Evolutionary conservation across 2,888 invertebrate species (phyloP), one percentile per base, ranked within the genome.

Genomic region (Thumatha senex): DNA sequence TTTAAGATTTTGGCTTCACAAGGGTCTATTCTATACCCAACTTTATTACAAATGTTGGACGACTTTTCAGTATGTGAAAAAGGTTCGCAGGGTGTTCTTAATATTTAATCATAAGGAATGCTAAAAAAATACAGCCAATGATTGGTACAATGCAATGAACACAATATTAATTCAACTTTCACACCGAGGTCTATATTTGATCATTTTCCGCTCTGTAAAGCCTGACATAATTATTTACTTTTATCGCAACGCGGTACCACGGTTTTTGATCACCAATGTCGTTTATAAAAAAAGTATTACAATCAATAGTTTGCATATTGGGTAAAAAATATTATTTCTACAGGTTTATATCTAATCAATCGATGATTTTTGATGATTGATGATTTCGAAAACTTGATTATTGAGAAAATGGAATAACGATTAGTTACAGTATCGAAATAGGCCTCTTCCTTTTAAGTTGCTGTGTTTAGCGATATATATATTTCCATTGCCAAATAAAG

Each of bases 161-260:
- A 61, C 44, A 56, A 51, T 59, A 61, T 61, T 55, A 57, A 58
- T 58, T 51, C 47, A 58, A 55, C 43, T 62, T 58, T 76, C 61
- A 76, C 69, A 76, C 53, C 64, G 68, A 60, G 43, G 40, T 62
- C 56, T 51, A 70, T 72, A 75, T 78, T 78, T 63, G 67, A 70
- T 72, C 69, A 80, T 70, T 78, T 84, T 80, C 78, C 82, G 85
- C 81, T 85, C 84, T 81, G 76, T 69, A 81, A 76, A 72, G 54
- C 58, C 46, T 50, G 41, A n/a, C 54, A 56, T 61, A 67, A 71
- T 72, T 64, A 76, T 78, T 72, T 74, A 72, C 59, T 67, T 69
- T 50, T 69, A 61, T 66, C 50, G 67, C 70, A 67, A 61, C 64
- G 53, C 70, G 74, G 65, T 63, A 74, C 59, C 61, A 85, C 83